phyloP scores from a whole-genome alignment of 2,113 vertebrate genomes.

The Eretmochelys imbricata region DNA sequence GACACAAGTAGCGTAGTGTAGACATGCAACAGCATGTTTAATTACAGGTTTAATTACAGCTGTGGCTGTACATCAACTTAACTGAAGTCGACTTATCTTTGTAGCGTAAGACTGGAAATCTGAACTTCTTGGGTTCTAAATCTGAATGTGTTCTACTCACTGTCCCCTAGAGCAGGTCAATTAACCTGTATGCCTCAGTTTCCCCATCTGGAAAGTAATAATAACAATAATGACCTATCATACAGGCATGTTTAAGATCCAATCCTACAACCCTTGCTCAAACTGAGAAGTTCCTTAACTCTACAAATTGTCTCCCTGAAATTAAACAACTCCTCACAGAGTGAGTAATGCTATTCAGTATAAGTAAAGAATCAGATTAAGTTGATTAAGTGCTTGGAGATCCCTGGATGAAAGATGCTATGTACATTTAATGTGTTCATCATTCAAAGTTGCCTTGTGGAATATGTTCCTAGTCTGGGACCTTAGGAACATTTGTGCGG shows the following conservation, averaged over 20 bases:
- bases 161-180: background rate
- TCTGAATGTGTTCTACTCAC: accelerated
- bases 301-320: background rate
- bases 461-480: background rate
- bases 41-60: no score
- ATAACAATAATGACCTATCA: background rate
- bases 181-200: background rate
- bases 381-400: background rate
- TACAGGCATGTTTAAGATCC: background rate
- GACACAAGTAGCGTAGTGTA: no score
- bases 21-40: no score
- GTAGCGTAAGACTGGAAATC: background rate
- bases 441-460: conserved; percentile 6
- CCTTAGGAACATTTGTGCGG: background rate
- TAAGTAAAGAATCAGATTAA: background rate
- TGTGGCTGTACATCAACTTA: no score
- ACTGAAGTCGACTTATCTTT: no score
- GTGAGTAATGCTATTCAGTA: background rate
- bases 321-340: background rate
- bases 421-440: background rate
- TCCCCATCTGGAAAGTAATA: background rate
- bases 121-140: background rate
- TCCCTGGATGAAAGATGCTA: background rate
- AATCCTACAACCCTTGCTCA: background rate
- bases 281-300: background rate